These are phyloP conservation scores for Pachypsylla venusta DNA, from an alignment of 1,140 invertebrate genomes.

Conservation along the genomic window DNA sequence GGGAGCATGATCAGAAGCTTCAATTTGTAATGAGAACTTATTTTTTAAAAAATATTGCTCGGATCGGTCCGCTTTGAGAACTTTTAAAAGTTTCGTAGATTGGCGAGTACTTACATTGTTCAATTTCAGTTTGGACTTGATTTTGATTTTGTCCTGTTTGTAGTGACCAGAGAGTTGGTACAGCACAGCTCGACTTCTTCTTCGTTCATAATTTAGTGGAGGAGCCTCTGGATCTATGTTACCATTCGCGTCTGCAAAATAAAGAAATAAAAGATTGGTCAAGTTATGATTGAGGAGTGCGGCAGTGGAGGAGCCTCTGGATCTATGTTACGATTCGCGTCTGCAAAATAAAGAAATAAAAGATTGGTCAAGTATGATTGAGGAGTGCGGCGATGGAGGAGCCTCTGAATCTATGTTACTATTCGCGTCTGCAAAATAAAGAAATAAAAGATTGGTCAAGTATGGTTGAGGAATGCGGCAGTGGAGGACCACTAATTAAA, in stretches of 20 bases:
- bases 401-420: slow-evolving; percentile 61
- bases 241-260: slow-evolving; percentile 63
- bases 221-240: slow-evolving; percentile 63
- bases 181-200: slow-evolving; percentile 82
- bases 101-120: slow-evolving; percentile 95
- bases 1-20: no score
- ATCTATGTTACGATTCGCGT: slow-evolving; percentile 58
- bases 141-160: slow-evolving; percentile 78
- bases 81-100: no score
- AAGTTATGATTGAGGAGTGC: neutral
- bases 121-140: slow-evolving; percentile 66
- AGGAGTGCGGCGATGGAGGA: no score
- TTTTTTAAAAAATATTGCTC: no score
- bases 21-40: no score
- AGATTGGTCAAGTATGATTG: neutral
- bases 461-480: no score
- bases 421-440: slow-evolving; percentile 59
- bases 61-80: no score
- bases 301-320: no score
- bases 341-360: slow-evolving; percentile 47
- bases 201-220: slow-evolving; percentile 71
- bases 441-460: slow-evolving; percentile 29
- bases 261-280: slow-evolving; percentile 32
- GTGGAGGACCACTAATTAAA: no score
- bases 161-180: slow-evolving; percentile 94